Evolutionary conservation across 2,797 vertebrate genomes (phyloP).

Genomic region (Pangasius djambal): DNA sequence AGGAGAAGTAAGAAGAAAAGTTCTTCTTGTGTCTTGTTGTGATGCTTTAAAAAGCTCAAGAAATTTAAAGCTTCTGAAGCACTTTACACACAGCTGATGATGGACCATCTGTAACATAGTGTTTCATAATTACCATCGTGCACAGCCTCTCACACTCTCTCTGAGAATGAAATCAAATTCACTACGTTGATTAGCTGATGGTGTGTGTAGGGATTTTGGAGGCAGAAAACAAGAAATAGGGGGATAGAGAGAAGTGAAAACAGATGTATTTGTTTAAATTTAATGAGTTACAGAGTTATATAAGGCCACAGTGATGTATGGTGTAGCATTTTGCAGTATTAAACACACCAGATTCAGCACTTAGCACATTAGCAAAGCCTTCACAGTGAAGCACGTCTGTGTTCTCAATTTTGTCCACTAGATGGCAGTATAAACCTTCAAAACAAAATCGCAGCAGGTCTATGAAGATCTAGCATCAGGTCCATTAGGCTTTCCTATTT

Average conservation of each 20-base stretch:
- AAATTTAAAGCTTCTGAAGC: neutral
- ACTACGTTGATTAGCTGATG: neutral
- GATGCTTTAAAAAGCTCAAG: neutral
- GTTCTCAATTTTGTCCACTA: constrained; percentile 19
- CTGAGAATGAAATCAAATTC: neutral
- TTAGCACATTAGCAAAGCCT: neutral
- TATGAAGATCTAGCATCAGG: neutral
- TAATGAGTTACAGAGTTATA: neutral
- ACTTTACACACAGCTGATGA: neutral
- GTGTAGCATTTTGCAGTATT: neutral
- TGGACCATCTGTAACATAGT: neutral
- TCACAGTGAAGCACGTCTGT: neutral
- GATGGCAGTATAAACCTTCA: constrained; percentile 37
- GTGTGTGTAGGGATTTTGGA: neutral
- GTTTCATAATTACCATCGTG: neutral
- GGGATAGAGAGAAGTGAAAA: neutral
- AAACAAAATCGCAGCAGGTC: neutral
- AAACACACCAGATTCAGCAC: neutral
- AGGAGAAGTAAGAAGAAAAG: neutral
- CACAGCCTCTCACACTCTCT: neutral
- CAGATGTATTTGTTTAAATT: neutral
- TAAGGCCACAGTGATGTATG: neutral
- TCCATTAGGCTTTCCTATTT: neutral
- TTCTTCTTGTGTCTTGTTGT: neutral
- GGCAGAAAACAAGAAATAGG: neutral